Evolutionary conservation across 2,888 invertebrate genomes (phyloP), one percentile per base, ranked within the genome.

Genomic region (Clitarchus hookeri): DNA sequence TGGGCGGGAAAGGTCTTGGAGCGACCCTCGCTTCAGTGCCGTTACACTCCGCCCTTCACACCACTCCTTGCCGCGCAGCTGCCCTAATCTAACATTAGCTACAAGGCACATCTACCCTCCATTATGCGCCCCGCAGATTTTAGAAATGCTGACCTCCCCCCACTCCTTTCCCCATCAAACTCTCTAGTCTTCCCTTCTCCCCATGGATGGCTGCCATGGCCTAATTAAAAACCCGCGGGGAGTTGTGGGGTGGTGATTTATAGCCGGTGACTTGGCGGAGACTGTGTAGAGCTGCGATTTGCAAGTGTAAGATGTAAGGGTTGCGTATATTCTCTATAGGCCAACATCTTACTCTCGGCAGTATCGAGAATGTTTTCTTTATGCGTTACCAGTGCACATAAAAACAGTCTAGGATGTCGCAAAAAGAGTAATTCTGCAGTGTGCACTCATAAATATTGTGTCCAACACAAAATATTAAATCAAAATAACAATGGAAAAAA

Each of bases 61-160:
- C 53, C 53, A 9, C 36, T 12, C 25, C 6, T n/a, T 79, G 4
- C 79, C 25, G n/a, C 27, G 27, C 6, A 25, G 13, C 44, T 6
- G 9, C 82, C 8, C 6, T 27, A 44, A 82, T 36, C 82, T 82
- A 36, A 82, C 82, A 82, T 82, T 82, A 36, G 79, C 79, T 25
- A 26, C 79, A 79, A 2, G 48, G 48, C 48, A 48, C 65, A 36
- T 36, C 36, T 26, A 82, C 82, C 82, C 82, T 44, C n/a, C 25
- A 79, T 79, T 79, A 26, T 13, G 27, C 25, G 0, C 79, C n/a
- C 36, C 16, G 25, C 36, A 12, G 25, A 44, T 23, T 27, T 82
- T 82, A 82, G 27, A 82, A 82, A 82, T 27, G 82, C 27, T 82
- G 27, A 82, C 82, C 82, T 79, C 19, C 25, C 27, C 36, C 65